Evolutionary conservation across 2,888 invertebrate genomes (phyloP), one percentile per base, ranked within the genome.

Genomic region (Geophilus truncorum): DNA sequence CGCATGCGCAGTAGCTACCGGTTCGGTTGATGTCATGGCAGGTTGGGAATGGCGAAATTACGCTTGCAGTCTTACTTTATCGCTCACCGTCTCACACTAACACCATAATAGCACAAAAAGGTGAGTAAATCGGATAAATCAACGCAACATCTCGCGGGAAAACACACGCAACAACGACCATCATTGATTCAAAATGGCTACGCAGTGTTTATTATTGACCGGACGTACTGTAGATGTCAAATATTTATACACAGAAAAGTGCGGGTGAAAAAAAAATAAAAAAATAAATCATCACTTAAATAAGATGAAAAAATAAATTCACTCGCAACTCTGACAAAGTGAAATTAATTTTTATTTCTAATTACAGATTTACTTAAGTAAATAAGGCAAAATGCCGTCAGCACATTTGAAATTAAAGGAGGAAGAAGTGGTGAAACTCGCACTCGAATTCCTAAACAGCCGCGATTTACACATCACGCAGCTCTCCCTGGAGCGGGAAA

Each of bases 401-500:
- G 93, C 94, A 86, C 93, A 93, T 87, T 90, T 95, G 85, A 92
- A 92, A 86, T 90, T 95, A 86, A 92, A 93, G 83, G 95, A 95
- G 89, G 94, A 94, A 89, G 95, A 95, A 88, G 94, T 95, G 85
- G 93, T 95, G 84, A 92, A 94, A 84, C 90, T 95, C 87, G 90
- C 93, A 82, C 89, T 95, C 83, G 95, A 95, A 88, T 95, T 95
- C 88, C 90, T 95, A 81, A 91, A 96, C 88, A 93, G 94, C 86
- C 91, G 97, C 77, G 94, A 95, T 85, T 90, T 98, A 84, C 96
- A 97, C 89, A 97, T 97, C 86, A 92, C 95, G 10, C 89, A 90
- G 87, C 90, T 97, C 84, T 93, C 94, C 79, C 88, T 98, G 82
- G 97, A 98, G 88, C 91, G 97, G 79, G 98, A 98, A 89, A 95